A percentile compares a stretch with the other conserved stretches of the same genome.
Conservation (phyloP, 2,888 invertebrate species). For the Xestoiulus laeticollis region DNA sequence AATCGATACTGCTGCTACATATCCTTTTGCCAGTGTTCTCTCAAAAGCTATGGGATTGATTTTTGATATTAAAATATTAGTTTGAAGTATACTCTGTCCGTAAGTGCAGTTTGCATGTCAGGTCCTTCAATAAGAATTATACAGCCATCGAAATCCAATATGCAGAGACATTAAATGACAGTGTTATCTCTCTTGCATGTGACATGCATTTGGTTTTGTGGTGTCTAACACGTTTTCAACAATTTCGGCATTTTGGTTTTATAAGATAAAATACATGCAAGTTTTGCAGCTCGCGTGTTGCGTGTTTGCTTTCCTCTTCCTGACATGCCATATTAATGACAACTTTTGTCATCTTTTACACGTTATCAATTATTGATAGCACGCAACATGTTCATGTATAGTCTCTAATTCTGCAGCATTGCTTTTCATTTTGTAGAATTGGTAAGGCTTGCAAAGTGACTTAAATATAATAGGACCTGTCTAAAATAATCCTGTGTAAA, state of each 20-base stretch:
- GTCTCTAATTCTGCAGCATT: too few species aligned
- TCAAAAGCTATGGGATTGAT: neutral
- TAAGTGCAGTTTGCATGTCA: neutral
- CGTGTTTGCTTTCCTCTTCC: neutral
- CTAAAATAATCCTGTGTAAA: too few species aligned
- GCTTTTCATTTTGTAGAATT: too few species aligned
- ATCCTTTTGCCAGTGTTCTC: neutral
- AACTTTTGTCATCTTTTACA: neutral
- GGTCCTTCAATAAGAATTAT: neutral
- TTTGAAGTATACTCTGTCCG: neutral
- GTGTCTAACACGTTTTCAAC: too few species aligned
- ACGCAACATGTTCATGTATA: too few species aligned
- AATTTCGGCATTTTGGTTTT: too few species aligned
- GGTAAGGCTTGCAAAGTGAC: too few species aligned
- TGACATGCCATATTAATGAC: neutral
- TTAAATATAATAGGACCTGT: too few species aligned
- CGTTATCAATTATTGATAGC: too few species aligned
- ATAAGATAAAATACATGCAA: neutral
- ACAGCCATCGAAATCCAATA: neutral
- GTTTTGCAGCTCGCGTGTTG: neutral
- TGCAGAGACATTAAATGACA: neutral
- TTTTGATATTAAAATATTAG: neutral
- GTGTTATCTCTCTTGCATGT: too few species aligned
- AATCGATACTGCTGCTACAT: neutral
- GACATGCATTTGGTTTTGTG: too few species aligned